These are phyloP conservation scores for Strigops habroptila DNA, from an alignment of 2,113 vertebrate species.

Conservation along the genomic window DNA sequence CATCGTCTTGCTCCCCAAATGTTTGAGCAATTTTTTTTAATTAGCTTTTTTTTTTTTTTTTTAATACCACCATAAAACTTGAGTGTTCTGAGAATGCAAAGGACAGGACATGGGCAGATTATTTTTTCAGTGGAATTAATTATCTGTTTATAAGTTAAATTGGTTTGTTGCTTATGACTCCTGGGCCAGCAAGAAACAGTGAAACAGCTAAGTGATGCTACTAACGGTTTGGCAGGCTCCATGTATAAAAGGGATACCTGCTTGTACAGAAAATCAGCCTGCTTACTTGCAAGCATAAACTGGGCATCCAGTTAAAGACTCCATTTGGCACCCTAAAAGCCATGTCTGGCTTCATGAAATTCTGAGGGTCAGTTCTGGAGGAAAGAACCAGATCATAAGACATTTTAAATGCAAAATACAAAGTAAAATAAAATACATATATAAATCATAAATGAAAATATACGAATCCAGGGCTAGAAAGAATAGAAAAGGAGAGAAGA, in stretches of 20 bases:
- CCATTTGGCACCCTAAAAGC: background rate
- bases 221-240: background rate
- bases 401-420: background rate
- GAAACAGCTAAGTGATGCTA: background rate
- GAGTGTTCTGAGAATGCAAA: background rate
- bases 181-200: background rate
- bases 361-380: background rate
- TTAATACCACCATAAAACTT: background rate
- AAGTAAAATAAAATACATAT: background rate
- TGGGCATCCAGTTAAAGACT: background rate
- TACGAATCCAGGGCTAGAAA: background rate
- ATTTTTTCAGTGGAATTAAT: background rate
- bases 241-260: background rate
- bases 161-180: background rate
- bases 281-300: background rate
- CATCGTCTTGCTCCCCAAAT: background rate
- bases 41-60: background rate
- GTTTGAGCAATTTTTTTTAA: no score
- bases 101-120: background rate
- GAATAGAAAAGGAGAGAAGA: background rate
- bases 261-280: background rate
- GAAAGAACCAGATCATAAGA: background rate
- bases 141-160: background rate
- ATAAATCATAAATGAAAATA: background rate
- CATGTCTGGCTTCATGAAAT: background rate